Evolutionary conservation across 2,888 invertebrate species (phyloP), one percentile per base, ranked within the genome.

Genomic region (Scaptomyza flava): DNA sequence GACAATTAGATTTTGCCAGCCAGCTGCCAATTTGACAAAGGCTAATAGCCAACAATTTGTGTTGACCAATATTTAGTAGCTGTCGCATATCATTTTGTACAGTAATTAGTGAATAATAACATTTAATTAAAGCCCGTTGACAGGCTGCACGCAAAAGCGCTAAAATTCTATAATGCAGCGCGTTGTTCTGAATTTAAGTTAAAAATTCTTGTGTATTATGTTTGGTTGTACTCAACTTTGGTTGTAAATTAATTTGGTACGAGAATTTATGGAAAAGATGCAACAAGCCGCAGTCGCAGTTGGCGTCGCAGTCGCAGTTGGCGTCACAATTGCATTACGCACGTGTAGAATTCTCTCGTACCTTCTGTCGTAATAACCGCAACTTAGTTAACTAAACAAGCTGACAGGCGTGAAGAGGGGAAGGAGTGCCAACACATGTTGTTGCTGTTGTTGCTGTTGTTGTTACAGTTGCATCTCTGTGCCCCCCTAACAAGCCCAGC

Each of bases 301-400:
- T 20, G 38, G 27, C 1, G 57, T 11, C 38, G 20, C 20, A 7
- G 50, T 34, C 14, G 23, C 23, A 3, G 27, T 27, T 4, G 27
- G 4, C 1, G 27, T 23, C 20, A 41, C 43, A 46, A 54, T 50
- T 30, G 45, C 47, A 38, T 41, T 34, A 68, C 60, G 66, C 70
- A 82, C 70, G 78, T 75, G 69, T 61, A 68, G 61, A 65, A 67
- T 27, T 51, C 63, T 63, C 64, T 76, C 50, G 46, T 74, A 42
- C 41, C 61, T 73, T 73, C 77, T 73, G 66, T 81, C 77, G 81
- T 84, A 83, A 84, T 84, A 84, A 83, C 86, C 86, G 77, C 87
- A 84, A 84, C 84, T 84, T 84, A 84, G 86, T 84, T 86, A 84
- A 84, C 86, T 84, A 84, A 84, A 84, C 86, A 86, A 72, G 79